Evolutionary conservation across 2,888 invertebrate genomes (phyloP), one percentile per base, ranked within the genome.

Genomic region (Gibbula magus): DNA sequence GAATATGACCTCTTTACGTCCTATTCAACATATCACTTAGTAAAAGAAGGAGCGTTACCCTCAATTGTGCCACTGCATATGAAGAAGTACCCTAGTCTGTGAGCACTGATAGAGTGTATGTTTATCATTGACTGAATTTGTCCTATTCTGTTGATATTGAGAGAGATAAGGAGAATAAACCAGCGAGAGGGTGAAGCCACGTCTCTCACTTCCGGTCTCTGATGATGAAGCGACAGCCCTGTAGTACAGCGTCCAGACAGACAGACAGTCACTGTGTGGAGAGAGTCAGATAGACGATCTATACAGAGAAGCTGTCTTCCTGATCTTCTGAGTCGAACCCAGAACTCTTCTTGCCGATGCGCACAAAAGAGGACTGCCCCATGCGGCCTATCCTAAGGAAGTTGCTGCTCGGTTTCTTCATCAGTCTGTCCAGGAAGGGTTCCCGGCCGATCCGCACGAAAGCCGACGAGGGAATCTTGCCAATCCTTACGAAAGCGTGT

Each of bases 401-500:
- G 56, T 66, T 61, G 51, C 83, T 80, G 22, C 54, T 74, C 5
- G 81, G 78, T n/a, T 54, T 78, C 56, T 56, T 56, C 61, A 67
- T 52, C 45, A 70, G 52, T 1, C 51, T 66, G n/a, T 66, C 78
- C 5, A 52, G 39, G 54, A 75, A 52, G 16, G 78, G 79, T 56
- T 78, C 79, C 7, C 82, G 76, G 0, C 82, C 84, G 52, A 84
- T 81, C 5, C 83, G 79, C 0, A 85, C 81, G 52, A 85, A 85
- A 18, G 86, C 83, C n/a, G 82, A 83, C 10, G 85, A 83, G 10
- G 86, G 86, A 51, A 81, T 84, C 74, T 84, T 85, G 54, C 86
- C 86, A 54, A 86, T 86, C 18, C 86, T 80, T n/a, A 85, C 82
- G 77, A 86, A 86, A 35, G 85, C 82, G 25, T 80, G 81, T 1